These are phyloP conservation scores for Harpalus rufipes DNA, from an alignment of 2,888 invertebrate genomes.

Conservation along the genomic window DNA sequence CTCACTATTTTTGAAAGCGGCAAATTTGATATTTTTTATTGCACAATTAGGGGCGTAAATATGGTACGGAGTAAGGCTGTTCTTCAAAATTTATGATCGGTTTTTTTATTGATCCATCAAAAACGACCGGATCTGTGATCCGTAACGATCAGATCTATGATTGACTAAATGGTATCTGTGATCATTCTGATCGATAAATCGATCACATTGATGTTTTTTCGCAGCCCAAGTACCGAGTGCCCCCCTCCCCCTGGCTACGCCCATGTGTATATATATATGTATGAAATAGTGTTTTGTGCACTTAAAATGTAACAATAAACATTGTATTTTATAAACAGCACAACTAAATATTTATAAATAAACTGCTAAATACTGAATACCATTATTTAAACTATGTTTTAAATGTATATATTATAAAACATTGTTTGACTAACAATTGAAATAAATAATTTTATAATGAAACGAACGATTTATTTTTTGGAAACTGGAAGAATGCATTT, in stretches of 20 bases:
- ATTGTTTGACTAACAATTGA: constrained; percentile 37
- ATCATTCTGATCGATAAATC: too few relatives aligned
- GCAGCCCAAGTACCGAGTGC: too few relatives aligned
- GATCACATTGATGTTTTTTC: too few relatives aligned
- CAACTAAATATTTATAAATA: constrained; percentile 18
- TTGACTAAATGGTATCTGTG: too few relatives aligned
- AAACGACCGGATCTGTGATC: too few relatives aligned
- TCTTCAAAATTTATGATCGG: too few relatives aligned
- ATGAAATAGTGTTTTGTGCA: constrained; percentile 28
- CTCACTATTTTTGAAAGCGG: constrained; percentile 31
- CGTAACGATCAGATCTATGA: too few relatives aligned
- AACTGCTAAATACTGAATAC: constrained; percentile 15
- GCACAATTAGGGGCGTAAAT: too few relatives aligned
- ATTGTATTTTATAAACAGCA: constrained; percentile 32
- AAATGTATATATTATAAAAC: constrained; percentile 52
- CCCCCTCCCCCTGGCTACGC: too few relatives aligned
- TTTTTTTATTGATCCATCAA: too few relatives aligned
- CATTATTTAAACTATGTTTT: constrained; percentile 9
- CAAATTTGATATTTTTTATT: constrained; percentile 35
- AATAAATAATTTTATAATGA: constrained; percentile 54
- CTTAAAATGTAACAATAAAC: constrained; percentile 24
- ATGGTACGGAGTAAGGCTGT: too few relatives aligned
- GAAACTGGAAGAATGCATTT: constrained; percentile 42
- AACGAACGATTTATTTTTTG: not conserved
- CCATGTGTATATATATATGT: constrained; percentile 43